These are phyloP conservation scores for Eupithecia inturbata DNA, from an alignment of 2,888 invertebrate genomes.

Conservation along the genomic window DNA sequence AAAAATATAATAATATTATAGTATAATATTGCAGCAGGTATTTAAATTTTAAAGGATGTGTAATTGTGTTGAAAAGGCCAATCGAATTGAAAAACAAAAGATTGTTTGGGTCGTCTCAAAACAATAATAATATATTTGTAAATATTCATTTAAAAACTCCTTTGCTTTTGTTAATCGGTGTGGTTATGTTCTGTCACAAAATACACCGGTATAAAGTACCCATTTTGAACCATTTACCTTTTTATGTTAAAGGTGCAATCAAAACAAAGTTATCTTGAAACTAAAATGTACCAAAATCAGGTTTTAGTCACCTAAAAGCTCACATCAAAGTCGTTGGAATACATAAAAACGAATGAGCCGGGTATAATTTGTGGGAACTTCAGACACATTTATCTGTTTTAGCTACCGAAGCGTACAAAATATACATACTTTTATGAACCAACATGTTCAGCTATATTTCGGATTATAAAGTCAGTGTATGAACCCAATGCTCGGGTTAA, in stretches of 20 bases:
- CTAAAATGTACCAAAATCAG: constrained; percentile 33
- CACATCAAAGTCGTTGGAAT: constrained; percentile 31
- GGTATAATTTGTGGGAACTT: constrained; percentile 28
- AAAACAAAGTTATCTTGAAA: constrained; percentile 36
- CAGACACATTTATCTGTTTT: constrained; percentile 21
- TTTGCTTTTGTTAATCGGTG: constrained; percentile 13
- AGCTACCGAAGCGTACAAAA: constrained; percentile 22
- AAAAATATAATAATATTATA: background rate
- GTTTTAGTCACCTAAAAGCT: constrained; percentile 46
- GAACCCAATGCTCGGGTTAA: constrained; percentile 39
- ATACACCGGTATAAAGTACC: constrained; percentile 19
- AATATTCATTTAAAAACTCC: constrained; percentile 4
- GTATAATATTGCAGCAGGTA: too few species aligned
- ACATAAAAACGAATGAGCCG: constrained; percentile 34
- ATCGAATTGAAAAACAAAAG: background rate
- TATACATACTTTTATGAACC: background rate
- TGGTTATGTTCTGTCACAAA: constrained; percentile 30
- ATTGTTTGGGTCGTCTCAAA: background rate
- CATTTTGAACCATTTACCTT: constrained; percentile 31
- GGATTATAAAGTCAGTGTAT: constrained; percentile 37
- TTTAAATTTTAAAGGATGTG: background rate
- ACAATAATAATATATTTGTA: background rate
- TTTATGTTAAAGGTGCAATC: constrained; percentile 20
- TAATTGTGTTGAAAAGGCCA: background rate
- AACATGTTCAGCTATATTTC: background rate